Evolutionary conservation across 2,113 vertebrate genomes (phyloP), one percentile per base, ranked within the genome.

Genomic region (Leptobrachium leishanense): DNA sequence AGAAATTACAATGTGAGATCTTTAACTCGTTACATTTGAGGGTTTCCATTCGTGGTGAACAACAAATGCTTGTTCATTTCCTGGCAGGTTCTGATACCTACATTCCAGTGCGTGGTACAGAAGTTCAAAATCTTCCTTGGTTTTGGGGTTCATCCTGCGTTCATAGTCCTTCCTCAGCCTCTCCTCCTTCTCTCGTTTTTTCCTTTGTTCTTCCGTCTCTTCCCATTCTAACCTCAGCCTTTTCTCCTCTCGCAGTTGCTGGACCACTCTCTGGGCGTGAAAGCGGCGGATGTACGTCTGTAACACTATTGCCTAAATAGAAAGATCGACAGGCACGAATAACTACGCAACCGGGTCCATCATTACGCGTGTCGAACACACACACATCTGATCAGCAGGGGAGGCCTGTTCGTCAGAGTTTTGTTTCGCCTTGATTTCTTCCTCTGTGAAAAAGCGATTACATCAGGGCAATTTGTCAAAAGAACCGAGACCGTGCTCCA

Each of bases 81-180:
- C 50, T 54, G 50, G 8, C 20, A 31, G 20, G 20, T 1, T 31
- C 20, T 31, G 1, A 77, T 82, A 87, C 95, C 85, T 92, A 98
- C 98, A 84, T 88, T 96, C 91, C 66, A 99, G 85, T 12, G 93
- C 94, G 74, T 91, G 89, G 88, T 92, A 97, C 41, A 96, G 90
- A 77, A 98, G 89, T 54, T 93, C 92, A 84, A 98, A 96, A 84
- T 99, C 97, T 83, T 94, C 92, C 72, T 83, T 92, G 63, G 84
- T 93, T 88, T 90, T 87, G 0, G 98, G 96, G 83, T 95, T 90
- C 87, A 90, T 85, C 87, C 92, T 93, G 82, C 93, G 87, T 0
- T 89, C 72, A 10, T 89, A 90, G 6, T 95, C 94, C n/a, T 82
- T 84, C 66, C 73, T 87, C 65, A 93, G 50, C 84, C 88, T 88